Conservation (phyloP, 2,113 vertebrate genomes). For the Oxyura jamaicensis region DNA sequence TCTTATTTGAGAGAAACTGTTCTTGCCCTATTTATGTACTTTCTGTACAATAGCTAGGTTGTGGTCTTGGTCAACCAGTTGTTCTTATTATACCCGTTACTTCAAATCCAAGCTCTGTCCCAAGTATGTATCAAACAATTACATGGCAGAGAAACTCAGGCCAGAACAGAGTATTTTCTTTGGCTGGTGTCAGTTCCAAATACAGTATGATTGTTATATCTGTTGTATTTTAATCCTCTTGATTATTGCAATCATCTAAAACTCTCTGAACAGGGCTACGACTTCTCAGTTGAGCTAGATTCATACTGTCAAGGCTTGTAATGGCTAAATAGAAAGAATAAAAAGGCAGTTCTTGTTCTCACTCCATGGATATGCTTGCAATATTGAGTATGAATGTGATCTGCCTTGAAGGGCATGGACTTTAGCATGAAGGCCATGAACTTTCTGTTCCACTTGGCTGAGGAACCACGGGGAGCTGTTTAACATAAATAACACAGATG, state of each 20-base stretch:
- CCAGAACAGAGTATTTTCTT: neutral
- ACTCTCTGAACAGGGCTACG: neutral
- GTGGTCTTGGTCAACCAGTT: neutral
- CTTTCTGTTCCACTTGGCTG: neutral
- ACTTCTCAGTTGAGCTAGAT: neutral
- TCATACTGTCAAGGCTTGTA: neutral
- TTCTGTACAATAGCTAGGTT: neutral
- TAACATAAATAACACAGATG: neutral
- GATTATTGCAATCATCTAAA: neutral
- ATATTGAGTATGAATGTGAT: neutral
- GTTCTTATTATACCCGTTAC: neutral
- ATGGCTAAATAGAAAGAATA: neutral
- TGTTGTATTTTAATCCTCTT: neutral
- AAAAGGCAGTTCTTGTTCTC: neutral
- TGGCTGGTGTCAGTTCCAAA: neutral
- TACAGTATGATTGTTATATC: neutral
- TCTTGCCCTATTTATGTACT: neutral
- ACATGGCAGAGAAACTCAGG: neutral
- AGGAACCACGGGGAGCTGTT: neutral
- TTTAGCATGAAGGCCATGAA: neutral
- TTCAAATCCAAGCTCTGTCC: neutral
- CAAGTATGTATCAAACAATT: neutral
- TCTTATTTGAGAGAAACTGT: neutral
- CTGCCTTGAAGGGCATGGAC: neutral
- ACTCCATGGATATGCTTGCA: neutral